Evolutionary conservation across 1,140 invertebrate genomes (phyloP), one percentile per base, ranked within the genome.

Genomic region (Microplitis mediator): DNA sequence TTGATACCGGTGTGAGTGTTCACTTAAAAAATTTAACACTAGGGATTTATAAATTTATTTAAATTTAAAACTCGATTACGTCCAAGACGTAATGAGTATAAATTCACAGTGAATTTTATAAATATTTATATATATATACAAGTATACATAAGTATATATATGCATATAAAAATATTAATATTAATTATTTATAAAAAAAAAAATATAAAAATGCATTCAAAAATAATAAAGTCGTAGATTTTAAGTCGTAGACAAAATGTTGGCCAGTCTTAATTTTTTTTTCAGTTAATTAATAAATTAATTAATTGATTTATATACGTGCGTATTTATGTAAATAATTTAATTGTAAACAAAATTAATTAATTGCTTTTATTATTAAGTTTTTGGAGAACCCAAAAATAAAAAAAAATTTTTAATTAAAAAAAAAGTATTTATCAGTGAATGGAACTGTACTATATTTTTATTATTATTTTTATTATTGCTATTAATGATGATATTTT

Each of bases 391-490:
- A 64, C 13, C 23, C 50, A 39, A 39, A 39, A 39, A 39, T 5
- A 39, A 39, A 39, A 39, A 39, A 23, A 23, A 23, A 23, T 23
- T 23, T 23, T 23, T 23, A 23, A 23, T 1, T 23, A 23, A 23
- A 23, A 39, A 39, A 39, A 62, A 61, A 39, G 62, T 71, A 65
- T 71, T 62, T 69, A 69, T 69, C 32, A 39, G 34, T 34, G 11
- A 56, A 60, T 34, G 3, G 14, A 62, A 66, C 64, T 71, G 61
- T 71, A 71, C 61, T 71, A 71, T 71, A 62, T 32, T 31, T 14
- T 69, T 34, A n/a, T 63, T 45, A 14, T 45, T 63, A 13, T 51
- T 23, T 23, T 23, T 23, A 23, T 23, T 23, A 23, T 23, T 23
- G 23, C 23, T 23, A 23, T 23, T 67, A 50, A 54, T 68, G 5